Evolutionary conservation across 2,888 invertebrate genomes (phyloP), one percentile per base, ranked within the genome.

Genomic region (Tipula helvola): DNA sequence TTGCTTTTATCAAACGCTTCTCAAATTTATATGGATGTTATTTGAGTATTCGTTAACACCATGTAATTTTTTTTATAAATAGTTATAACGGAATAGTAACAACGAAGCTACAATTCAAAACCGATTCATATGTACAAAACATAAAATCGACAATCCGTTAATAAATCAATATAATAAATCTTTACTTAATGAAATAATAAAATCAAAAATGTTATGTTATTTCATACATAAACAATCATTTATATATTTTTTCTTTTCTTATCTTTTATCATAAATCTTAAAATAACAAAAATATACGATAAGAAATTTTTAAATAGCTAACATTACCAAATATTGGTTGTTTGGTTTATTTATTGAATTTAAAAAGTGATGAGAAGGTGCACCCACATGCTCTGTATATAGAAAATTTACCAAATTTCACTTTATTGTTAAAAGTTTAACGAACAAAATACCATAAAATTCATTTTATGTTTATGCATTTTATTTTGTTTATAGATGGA

Each of bases 211-310:
- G 28, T 71, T 71, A 71, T 71, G 71, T 71, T 71, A 28, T 71
- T 71, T 10, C 2, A 71, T 71, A 71, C 71, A 71, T 71, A 71
- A 71, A 71, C 71, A 71, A 71, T 28, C 71, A 71, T 71, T 71
- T 71, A 28, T 71, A 4, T 71, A 71, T 71, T 71, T 52, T 28
- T 71, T 71, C 71, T 71, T 28, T 28, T 71, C 71, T 71, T 71
- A 71, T 71, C 71, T 71, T 71, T 71, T 71, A 71, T 71, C 71
- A 71, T 71, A 71, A 71, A 71, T 71, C 71, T 71, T 71, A 71
- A 71, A 18, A 71, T 71, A 71, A 71, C 71, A 71, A 71, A 71
- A 71, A 71, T 71, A 28, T 71, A 71, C 71, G 71, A 71, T 71
- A 71, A 71, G 71, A 71, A 71, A 10, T 71, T 71, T 71, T 71